Conservation (phyloP, 2,888 invertebrate genomes). For the Anagyrus pseudococci region DNA sequence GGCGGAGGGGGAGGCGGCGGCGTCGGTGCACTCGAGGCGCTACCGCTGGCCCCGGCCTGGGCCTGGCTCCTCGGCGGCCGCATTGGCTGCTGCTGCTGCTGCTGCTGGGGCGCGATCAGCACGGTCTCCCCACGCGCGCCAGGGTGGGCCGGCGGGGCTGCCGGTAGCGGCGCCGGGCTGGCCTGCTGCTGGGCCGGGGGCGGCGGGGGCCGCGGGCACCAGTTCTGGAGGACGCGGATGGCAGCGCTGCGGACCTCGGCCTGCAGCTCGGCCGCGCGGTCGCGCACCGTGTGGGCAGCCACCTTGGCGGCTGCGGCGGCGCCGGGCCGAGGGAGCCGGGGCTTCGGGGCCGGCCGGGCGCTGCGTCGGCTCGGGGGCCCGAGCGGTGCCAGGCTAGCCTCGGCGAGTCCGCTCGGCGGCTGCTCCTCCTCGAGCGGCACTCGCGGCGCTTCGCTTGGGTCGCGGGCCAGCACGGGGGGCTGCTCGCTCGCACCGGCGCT, state of each 20-base stretch:
- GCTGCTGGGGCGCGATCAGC: conserved; percentile 4
- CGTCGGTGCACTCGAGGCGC: conserved; percentile 17
- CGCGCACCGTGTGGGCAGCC: conserved; percentile 59
- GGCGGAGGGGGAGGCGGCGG: neutral
- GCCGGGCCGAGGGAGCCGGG: too few relatives aligned
- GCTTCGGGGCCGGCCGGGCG: conserved; percentile 47
- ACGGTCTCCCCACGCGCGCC: conserved; percentile 40
- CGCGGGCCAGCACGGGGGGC: neutral
- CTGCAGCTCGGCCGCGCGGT: conserved; percentile 57
- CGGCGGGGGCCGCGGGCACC: conserved; percentile 52
- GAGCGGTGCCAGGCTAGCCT: too few relatives aligned
- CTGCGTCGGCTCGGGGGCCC: too few relatives aligned
- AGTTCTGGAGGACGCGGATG: conserved; percentile 59
- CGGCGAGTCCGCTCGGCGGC: too few relatives aligned
- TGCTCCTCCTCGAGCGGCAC: too few relatives aligned
- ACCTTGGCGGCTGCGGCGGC: conserved; percentile 49
- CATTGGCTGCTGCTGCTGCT: conserved; percentile 49
- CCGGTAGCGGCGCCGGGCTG: conserved; percentile 7
- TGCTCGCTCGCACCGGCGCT: too few relatives aligned
- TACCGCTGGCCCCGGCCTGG: conserved; percentile 47
- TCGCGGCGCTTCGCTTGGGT: neutral
- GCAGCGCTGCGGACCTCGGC: conserved; percentile 58
- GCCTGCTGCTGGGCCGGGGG: conserved; percentile 38
- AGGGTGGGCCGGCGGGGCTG: neutral
- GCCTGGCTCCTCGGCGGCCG: too few relatives aligned